Percentiles rank a stretch among this genome's conserved stretches.
Evolutionary conservation across 2,888 invertebrate species (phyloP).

Genomic region (Mongoloraphidia duomilia): DNA sequence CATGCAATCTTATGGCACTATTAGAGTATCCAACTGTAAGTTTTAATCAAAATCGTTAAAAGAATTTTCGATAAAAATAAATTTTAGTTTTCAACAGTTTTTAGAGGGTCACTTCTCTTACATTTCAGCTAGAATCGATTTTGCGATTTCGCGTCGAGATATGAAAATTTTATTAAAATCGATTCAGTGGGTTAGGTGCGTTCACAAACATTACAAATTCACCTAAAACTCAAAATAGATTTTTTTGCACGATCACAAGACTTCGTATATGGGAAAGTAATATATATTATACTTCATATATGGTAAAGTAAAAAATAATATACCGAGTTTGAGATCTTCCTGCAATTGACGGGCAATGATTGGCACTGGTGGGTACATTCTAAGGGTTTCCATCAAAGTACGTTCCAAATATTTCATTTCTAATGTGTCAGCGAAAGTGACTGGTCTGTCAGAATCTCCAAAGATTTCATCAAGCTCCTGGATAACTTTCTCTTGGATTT

Average conservation of each 20-base stretch:
- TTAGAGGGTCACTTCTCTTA: no score
- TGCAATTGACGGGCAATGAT: constrained; percentile 58
- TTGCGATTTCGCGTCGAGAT: no score
- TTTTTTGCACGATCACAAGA: background rate
- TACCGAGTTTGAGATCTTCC: constrained; percentile 52
- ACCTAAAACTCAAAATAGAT: background rate
- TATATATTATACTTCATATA: background rate
- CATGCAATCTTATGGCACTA: no score
- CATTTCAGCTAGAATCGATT: no score
- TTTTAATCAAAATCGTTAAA: no score
- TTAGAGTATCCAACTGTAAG: no score
- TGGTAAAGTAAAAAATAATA: background rate
- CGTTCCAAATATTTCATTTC: constrained; percentile 72
- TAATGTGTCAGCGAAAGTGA: constrained; percentile 61
- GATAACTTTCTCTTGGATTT: constrained; percentile 61
- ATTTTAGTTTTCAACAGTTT: no score
- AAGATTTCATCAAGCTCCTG: constrained; percentile 63
- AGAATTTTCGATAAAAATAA: no score
- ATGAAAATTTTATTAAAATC: background rate
- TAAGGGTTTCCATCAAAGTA: constrained; percentile 60
- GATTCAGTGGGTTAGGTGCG: background rate
- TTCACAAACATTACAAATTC: background rate
- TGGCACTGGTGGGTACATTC: constrained; percentile 70
- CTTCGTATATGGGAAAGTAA: background rate
- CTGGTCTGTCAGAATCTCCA: constrained; percentile 61